Evolutionary conservation across 2,797 vertebrate species (phyloP).

Genomic region (Darevskia mixta): DNA sequence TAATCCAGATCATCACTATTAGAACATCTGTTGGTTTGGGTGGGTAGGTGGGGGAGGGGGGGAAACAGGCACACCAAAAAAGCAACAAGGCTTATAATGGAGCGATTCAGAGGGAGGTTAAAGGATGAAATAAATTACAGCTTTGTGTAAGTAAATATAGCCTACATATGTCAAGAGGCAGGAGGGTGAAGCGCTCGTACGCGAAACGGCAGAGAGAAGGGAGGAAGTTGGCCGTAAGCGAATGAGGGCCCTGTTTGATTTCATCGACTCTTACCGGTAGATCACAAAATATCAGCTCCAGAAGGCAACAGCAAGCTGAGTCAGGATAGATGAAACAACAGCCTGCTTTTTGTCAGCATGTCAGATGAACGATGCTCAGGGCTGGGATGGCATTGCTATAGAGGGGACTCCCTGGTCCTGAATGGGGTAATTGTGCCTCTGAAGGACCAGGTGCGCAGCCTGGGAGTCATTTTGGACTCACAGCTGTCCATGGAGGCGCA

Average conservation of each 20-base stretch:
- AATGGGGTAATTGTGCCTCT: too few relatives aligned
- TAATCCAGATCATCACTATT: conserved; percentile 16
- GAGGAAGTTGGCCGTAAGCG: not conserved
- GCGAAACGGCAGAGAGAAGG: not conserved
- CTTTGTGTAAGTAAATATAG: conserved; percentile 21
- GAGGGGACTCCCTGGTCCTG: too few relatives aligned
- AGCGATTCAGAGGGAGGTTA: conserved; percentile 22
- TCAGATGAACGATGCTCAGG: not conserved
- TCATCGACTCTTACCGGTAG: not conserved
- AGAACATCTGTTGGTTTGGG: conserved; percentile 33
- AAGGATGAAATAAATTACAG: conserved; percentile 38
- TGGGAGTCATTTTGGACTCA: too few relatives aligned
- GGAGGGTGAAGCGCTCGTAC: not conserved
- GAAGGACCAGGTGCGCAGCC: too few relatives aligned
- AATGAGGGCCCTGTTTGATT: not conserved
- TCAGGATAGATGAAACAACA: not conserved
- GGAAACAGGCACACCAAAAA: conserved; percentile 1
- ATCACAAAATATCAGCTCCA: not conserved
- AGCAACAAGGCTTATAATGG: conserved; percentile 18
- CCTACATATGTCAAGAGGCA: conserved; percentile 6
- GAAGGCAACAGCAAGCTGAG: not conserved
- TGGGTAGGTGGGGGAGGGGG: too few relatives aligned
- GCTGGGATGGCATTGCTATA: too few relatives aligned
- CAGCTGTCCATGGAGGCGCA: too few relatives aligned
- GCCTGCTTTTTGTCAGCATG: not conserved